Conservation (phyloP, 1,140 invertebrate genomes). For the Eriocheir sinensis region DNA sequence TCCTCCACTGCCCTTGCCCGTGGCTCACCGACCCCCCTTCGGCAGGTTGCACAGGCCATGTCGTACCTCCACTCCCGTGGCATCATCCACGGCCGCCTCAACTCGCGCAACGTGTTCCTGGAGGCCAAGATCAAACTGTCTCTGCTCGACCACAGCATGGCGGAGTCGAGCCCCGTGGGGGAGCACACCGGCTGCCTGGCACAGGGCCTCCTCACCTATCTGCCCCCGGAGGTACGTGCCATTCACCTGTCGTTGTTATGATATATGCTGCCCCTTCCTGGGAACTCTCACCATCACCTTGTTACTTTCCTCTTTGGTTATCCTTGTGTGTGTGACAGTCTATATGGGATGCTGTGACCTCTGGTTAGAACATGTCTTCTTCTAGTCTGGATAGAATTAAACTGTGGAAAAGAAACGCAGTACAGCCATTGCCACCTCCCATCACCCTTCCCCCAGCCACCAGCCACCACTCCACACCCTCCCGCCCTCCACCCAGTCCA, state of each 20-base stretch:
- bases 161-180: slow-evolving; percentile 75
- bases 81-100: slow-evolving; percentile 82
- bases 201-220: slow-evolving; percentile 75
- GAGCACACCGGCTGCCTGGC: slow-evolving; percentile 71
- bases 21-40: not conserved
- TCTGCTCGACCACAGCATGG: slow-evolving; percentile 82
- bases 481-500: too few species aligned
- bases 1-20: not conserved
- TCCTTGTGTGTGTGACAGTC: not conserved
- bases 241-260: not conserved
- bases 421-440: too few species aligned
- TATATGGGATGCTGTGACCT: not conserved
- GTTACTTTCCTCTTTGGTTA: too few species aligned
- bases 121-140: slow-evolving; percentile 82
- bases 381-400: too few species aligned
- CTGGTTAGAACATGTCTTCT: too few species aligned
- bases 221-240: slow-evolving; percentile 69
- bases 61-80: slow-evolving; percentile 83
- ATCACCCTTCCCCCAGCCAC: too few species aligned
- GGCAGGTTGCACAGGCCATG: slow-evolving; percentile 80
- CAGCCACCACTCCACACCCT: too few species aligned
- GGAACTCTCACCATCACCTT: too few species aligned
- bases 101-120: slow-evolving; percentile 83
- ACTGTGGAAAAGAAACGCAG: too few species aligned
- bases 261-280: too few species aligned